Conservation (phyloP, 1,140 invertebrate genomes). For the Drosophila kepulauana region DNA sequence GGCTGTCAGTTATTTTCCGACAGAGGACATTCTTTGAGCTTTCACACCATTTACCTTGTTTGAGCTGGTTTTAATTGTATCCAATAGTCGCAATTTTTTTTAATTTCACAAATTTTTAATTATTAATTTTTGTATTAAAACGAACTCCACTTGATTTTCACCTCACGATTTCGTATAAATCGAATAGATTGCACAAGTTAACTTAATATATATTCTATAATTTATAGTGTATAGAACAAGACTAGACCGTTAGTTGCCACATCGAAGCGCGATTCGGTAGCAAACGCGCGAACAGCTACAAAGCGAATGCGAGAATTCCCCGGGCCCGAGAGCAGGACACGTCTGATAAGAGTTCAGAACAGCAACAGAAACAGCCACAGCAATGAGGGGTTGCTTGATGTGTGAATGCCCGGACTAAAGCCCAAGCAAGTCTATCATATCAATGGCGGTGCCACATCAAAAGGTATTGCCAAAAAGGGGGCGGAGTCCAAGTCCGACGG, state of each 20-base stretch:
- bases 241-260: conserved; percentile 14
- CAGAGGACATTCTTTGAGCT: too few species aligned
- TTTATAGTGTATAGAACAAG: background rate
- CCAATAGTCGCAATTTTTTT: conserved; percentile 6
- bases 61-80: background rate
- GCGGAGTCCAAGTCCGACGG: conserved; percentile 27
- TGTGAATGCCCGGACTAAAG: conserved; percentile 20
- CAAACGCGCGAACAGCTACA: conserved; percentile 55
- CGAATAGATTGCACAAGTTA: background rate
- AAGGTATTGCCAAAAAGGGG: conserved; percentile 59
- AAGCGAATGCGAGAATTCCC: conserved; percentile 59
- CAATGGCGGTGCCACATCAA: conserved; percentile 72
- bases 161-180: background rate
- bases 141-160: conserved; percentile 1
- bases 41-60: conserved; percentile 5
- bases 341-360: conserved; percentile 55
- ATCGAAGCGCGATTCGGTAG: conserved; percentile 57
- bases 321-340: conserved; percentile 55
- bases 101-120: background rate
- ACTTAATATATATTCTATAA: background rate
- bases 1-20: background rate
- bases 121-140: background rate
- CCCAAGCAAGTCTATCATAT: conserved; percentile 23
- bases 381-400: conserved; percentile 21
- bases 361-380: too few species aligned